Conservation (phyloP, 2,888 invertebrate species). For the Epirrhoe tristata region DNA sequence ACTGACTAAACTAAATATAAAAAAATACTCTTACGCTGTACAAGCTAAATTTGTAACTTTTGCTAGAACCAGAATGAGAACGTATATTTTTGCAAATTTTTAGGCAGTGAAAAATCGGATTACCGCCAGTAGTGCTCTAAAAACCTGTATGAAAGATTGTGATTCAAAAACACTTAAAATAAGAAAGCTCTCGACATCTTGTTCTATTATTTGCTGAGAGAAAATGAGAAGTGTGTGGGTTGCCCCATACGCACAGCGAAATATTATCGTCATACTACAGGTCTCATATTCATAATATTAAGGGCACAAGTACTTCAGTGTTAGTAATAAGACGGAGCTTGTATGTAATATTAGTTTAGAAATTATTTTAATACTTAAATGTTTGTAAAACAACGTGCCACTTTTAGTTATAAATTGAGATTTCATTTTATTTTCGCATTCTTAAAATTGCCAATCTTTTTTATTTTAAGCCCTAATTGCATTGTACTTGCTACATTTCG, state of each 20-base stretch:
- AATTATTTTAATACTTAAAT: slow-evolving; percentile 34
- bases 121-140: neutral
- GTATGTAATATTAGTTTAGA: slow-evolving; percentile 41
- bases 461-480: slow-evolving; percentile 21
- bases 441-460: slow-evolving; percentile 55
- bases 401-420: slow-evolving; percentile 56
- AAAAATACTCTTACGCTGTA: too few relatives aligned
- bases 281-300: slow-evolving; percentile 35
- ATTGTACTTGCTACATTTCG: slow-evolving; percentile 16
- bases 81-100: too few relatives aligned
- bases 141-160: neutral
- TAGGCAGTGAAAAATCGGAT: too few relatives aligned
- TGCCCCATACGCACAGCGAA: neutral
- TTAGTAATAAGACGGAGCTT: slow-evolving; percentile 48
- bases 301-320: slow-evolving; percentile 80
- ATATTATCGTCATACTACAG: neutral
- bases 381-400: slow-evolving; percentile 57
- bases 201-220: neutral
- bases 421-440: slow-evolving; percentile 57
- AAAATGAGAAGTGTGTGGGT: neutral
- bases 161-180: neutral
- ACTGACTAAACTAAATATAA: too few relatives aligned
- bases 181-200: neutral
- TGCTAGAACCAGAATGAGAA: too few relatives aligned
- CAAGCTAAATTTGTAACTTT: too few relatives aligned